Evolutionary conservation across 1,140 invertebrate genomes (phyloP).

Genomic region (Rhagoletis zephyria): DNA sequence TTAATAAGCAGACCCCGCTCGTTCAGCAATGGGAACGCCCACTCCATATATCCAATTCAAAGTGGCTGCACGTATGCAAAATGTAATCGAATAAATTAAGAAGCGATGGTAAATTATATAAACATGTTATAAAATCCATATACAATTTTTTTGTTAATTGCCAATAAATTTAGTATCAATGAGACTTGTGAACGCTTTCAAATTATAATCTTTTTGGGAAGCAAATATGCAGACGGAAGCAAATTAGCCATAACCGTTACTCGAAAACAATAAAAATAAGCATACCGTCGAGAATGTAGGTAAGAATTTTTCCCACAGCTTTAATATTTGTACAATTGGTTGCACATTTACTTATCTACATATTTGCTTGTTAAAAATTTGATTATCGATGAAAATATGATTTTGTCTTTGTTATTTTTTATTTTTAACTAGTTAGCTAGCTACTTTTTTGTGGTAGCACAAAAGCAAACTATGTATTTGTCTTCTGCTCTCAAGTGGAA

Average conservation of each 20-base stretch:
- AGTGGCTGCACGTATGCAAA: background rate
- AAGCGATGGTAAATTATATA: background rate
- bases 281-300: background rate
- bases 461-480: background rate
- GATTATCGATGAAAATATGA: too few relatives aligned
- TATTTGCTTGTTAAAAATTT: too few relatives aligned
- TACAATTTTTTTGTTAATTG: background rate
- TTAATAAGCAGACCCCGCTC: background rate
- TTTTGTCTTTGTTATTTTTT: too few relatives aligned
- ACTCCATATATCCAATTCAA: background rate
- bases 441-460: background rate
- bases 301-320: background rate
- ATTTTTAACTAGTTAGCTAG: too few relatives aligned
- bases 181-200: background rate
- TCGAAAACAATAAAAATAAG: too few relatives aligned
- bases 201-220: background rate
- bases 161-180: constrained; percentile 13
- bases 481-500: background rate
- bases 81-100: background rate
- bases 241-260: too few relatives aligned
- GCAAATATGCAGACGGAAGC: background rate
- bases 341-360: too few relatives aligned
- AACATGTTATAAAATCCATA: constrained; percentile 6
- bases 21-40: constrained; percentile 21
- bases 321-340: background rate